Conservation (phyloP, 2,888 invertebrate genomes). For the Euzophera pinguis region DNA sequence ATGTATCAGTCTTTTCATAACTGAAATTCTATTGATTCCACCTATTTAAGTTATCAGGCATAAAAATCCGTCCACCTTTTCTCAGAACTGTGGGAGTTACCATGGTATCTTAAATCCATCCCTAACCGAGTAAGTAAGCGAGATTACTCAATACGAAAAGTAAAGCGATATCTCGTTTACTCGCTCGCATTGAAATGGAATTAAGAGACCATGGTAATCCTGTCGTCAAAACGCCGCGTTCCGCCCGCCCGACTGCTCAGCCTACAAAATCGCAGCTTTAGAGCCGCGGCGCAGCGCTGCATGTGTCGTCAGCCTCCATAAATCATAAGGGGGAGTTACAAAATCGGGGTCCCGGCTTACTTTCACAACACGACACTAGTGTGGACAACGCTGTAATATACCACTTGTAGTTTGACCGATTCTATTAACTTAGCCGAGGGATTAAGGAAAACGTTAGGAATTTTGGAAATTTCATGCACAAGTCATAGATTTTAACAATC, state of each 20-base stretch:
- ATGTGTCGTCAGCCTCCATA: conserved; percentile 71
- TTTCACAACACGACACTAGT: conserved; percentile 49
- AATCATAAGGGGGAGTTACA: conserved; percentile 62
- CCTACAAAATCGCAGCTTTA: conserved; percentile 58
- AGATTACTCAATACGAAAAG: too few relatives aligned
- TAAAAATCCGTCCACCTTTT: too few relatives aligned
- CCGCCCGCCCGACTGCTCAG: conserved; percentile 35
- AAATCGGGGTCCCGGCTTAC: conserved; percentile 63
- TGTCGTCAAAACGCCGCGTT: conserved; percentile 38
- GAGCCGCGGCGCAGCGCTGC: conserved; percentile 69
- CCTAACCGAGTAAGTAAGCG: too few relatives aligned
- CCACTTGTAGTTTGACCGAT: conserved; percentile 23
- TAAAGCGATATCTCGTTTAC: too few relatives aligned
- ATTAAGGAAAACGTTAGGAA: background rate
- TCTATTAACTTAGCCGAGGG: conserved; percentile 5
- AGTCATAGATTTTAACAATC: background rate
- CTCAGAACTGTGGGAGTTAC: too few relatives aligned
- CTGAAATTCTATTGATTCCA: too few relatives aligned
- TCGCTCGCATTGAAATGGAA: too few relatives aligned
- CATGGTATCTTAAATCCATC: too few relatives aligned
- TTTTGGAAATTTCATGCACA: background rate
- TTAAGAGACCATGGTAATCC: too few relatives aligned
- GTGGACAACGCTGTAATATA: conserved; percentile 36
- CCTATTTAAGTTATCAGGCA: too few relatives aligned
- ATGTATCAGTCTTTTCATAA: too few relatives aligned